Base-by-base conservation (phyloP, 2,888 invertebrate species). In the Fragum whitleyi region DNA sequence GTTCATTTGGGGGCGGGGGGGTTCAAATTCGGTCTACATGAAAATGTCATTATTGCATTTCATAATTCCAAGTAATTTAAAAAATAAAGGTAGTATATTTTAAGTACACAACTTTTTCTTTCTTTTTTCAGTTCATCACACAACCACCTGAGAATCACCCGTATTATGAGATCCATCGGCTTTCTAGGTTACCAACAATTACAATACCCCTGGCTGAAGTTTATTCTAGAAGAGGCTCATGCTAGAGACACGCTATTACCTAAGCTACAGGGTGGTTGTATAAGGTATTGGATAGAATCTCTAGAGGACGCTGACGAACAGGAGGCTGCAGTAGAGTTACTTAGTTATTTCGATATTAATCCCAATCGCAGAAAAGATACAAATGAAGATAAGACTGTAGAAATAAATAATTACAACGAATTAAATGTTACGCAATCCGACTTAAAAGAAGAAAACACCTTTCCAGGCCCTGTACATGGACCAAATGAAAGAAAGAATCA, bases 151-250 rank as follows among this genome's bases (percentile, higher is more conserved):
- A 65, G 81, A 61, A 77, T 81, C 21, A 81, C 81, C 42, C 62
- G 81, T 21, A 81, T 81, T n/a, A 23, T 81, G 14, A 77, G 74
- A 67, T 67, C 74, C 19, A 21, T 81, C 2, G 81, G 74, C n/a
- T 71, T 67, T 21, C 71, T 81, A 2, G 81, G 81, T 16, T 74
- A 53, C 26, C 53, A 70, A 32, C 57, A 59, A 21, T n/a, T 77
- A 14, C 81, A 81, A 39, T 36, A 28, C 9, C 81, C 74, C 19
- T 77, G 62, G 74, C 28, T 81, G 28, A 67, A 74, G 61, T 74
- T 74, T 47, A 42, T 81, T 9, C 65, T 81, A 23, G 5, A 57
- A 7, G 77, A 81, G 51, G 59, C 71, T n/a, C 23, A 36, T 0
- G n/a, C 59, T 2, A 74, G 67, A 29, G 57, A 71, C 23, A 51